Conservation (phyloP, 2,888 invertebrate species). For the Deilephila elpenor region DNA sequence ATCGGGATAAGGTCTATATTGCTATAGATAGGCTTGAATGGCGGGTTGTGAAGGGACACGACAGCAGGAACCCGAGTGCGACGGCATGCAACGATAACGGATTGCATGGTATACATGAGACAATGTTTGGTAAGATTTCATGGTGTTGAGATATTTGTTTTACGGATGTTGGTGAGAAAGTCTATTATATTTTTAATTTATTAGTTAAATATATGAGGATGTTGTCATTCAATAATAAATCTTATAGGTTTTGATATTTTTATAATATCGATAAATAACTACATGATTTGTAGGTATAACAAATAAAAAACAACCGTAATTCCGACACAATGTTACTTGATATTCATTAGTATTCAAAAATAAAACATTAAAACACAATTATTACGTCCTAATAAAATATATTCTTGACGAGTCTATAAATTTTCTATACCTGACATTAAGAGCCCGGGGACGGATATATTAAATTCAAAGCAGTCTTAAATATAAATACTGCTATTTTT, state of each 20-base stretch:
- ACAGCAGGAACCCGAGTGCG: slow-evolving; percentile 75
- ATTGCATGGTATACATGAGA: slow-evolving; percentile 55
- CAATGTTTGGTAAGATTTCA: slow-evolving; percentile 40
- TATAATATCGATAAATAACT: no score
- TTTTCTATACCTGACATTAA: neutral
- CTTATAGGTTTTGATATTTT: no score
- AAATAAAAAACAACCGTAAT: no score
- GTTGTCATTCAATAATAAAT: no score
- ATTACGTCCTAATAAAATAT: no score
- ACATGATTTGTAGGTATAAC: no score
- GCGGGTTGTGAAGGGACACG: slow-evolving; percentile 54
- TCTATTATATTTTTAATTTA: neutral
- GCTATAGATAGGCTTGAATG: slow-evolving; percentile 22
- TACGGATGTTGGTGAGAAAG: neutral
- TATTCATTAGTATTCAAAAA: no score
- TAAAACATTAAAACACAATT: no score
- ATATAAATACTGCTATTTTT: neutral
- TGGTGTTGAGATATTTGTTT: neutral
- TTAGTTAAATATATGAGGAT: no score
- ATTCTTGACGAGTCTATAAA: neutral
- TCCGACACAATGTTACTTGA: no score
- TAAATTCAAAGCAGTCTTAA: neutral
- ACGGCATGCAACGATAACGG: slow-evolving; percentile 75
- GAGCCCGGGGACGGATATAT: slow-evolving; percentile 1
- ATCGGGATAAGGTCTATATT: slow-evolving; percentile 29